Conservation (phyloP, 2,797 vertebrate genomes). For the Labeo calbasu region DNA sequence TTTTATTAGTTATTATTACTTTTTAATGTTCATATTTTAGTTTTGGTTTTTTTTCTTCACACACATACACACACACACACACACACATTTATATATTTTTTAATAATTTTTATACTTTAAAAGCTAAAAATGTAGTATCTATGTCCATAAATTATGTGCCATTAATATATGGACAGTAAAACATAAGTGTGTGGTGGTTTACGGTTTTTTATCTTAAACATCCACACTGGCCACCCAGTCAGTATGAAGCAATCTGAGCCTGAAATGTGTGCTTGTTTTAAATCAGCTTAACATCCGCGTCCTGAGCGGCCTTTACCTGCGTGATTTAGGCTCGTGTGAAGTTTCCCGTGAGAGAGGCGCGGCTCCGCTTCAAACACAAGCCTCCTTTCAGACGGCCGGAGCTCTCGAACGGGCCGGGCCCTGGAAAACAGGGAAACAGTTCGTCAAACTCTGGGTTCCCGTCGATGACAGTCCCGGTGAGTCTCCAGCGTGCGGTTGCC, state of each 20-base stretch:
- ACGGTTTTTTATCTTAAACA: not conserved
- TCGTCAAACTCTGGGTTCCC: conserved; percentile 58
- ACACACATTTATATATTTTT: not conserved
- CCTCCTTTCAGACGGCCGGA: conserved; percentile 57
- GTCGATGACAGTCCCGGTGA: conserved; percentile 57
- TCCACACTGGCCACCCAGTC: not conserved
- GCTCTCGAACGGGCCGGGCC: conserved; percentile 37
- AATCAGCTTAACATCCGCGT: not conserved
- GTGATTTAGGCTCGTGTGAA: not conserved
- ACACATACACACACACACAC: not conserved
- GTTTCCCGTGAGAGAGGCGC: conserved; percentile 23
- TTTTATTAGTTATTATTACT: too few species aligned
- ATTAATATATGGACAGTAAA: not conserved
- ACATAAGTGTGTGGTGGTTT: not conserved
- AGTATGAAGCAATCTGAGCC: conserved; percentile 1
- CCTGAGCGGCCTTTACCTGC: not conserved
- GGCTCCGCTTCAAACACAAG: conserved; percentile 56
- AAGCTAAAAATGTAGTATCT: not conserved
- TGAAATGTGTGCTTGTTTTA: not conserved
- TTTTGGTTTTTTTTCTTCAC: too few species aligned
- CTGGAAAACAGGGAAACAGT: conserved; percentile 59
- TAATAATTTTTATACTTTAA: not conserved
- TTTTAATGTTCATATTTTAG: too few species aligned
- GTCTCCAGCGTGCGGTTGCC: conserved; percentile 51
- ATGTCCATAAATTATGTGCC: not conserved